These are phyloP conservation scores for Coryphaenoides rupestris DNA, from an alignment of 2,113 vertebrate genomes.

Conservation along the genomic window DNA sequence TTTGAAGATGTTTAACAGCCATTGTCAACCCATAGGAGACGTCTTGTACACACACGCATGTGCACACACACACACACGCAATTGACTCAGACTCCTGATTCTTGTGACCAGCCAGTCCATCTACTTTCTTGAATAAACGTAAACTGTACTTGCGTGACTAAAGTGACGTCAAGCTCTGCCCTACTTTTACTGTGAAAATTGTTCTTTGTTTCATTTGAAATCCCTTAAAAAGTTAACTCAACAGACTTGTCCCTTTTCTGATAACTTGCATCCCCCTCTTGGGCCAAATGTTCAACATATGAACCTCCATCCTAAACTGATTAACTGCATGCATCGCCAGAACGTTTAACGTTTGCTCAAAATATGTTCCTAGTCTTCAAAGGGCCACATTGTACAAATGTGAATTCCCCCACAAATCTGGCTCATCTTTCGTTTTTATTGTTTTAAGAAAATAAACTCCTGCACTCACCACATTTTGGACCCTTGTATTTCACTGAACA, in stretches of 20 bases:
- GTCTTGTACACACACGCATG: not conserved
- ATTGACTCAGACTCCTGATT: conserved; percentile 16
- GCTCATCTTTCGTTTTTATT: not conserved
- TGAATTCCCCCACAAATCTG: conserved; percentile 3
- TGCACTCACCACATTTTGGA: conserved; percentile 16
- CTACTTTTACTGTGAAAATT: too few species aligned
- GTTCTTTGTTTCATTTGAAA: too few species aligned
- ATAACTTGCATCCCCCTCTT: too few species aligned
- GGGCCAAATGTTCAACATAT: conserved; percentile 29
- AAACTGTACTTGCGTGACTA: too few species aligned
- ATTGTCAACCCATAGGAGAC: conserved; percentile 34
- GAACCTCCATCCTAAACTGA: conserved; percentile 32
- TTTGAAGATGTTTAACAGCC: conserved; percentile 53
- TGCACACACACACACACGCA: conserved; percentile 14
- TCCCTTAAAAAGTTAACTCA: too few species aligned
- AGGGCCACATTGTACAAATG: conserved; percentile 9
- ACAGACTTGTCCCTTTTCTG: too few species aligned
- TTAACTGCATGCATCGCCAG: conserved; percentile 5
- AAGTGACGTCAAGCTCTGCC: too few species aligned
- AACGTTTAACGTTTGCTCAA: conserved; percentile 26
- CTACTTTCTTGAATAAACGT: conserved; percentile 14
- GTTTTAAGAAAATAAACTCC: not conserved
- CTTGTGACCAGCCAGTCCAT: conserved; percentile 24
- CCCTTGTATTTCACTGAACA: conserved; percentile 5
- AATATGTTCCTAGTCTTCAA: conserved; percentile 37